Evolutionary conservation across 2,888 invertebrate species (phyloP).

Genomic region (Bellardia bayeri): DNA sequence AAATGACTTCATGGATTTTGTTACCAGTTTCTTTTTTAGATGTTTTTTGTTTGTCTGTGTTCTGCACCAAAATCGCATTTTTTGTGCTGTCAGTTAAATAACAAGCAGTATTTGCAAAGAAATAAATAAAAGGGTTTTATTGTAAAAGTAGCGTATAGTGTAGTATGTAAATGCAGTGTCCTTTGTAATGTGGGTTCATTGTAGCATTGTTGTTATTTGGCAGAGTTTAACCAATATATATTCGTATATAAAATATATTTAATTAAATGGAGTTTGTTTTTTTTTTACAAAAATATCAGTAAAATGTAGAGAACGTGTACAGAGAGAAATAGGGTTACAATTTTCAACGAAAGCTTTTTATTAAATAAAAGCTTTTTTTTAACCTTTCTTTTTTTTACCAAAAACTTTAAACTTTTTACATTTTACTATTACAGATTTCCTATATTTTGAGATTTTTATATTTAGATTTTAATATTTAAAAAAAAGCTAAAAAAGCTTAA

Average conservation of each 20-base stretch:
- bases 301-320: slow-evolving; percentile 7
- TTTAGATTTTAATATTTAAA: no score
- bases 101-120: slow-evolving; percentile 19
- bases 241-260: slow-evolving; percentile 38
- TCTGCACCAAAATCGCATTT: slow-evolving; percentile 32
- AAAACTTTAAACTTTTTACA: no score
- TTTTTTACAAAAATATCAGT: background rate
- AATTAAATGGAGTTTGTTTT: slow-evolving; percentile 47
- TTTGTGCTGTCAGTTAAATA: slow-evolving; percentile 43
- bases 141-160: background rate
- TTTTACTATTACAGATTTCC: no score
- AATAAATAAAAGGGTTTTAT: slow-evolving; percentile 11
- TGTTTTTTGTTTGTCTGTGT: slow-evolving; percentile 2
- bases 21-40: slow-evolving; percentile 22
- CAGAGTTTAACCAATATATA: slow-evolving; percentile 30
- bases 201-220: slow-evolving; percentile 15
- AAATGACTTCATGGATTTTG: slow-evolving; percentile 45
- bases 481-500: no score
- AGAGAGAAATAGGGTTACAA: background rate
- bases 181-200: slow-evolving; percentile 15
- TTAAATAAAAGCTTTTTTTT: background rate
- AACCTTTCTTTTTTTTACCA: background rate
- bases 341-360: no score
- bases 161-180: slow-evolving; percentile 12
- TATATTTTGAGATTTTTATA: no score